Evolutionary conservation across 2,888 invertebrate species (phyloP).

Genomic region (Agrochola litura): DNA sequence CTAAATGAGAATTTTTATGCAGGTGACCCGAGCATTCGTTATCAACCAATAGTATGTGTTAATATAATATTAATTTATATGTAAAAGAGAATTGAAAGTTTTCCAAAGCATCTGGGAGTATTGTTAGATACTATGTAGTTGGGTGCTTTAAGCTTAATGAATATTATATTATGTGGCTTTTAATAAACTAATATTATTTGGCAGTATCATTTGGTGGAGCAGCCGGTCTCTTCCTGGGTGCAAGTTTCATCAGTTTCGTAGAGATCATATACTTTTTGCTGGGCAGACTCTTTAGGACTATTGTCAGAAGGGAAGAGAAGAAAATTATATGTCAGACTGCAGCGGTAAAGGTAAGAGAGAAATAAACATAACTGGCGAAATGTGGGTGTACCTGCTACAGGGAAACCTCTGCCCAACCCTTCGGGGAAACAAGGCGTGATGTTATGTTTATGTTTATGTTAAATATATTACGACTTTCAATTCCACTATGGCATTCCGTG

Average conservation of each 20-base stretch:
- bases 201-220: constrained; percentile 92
- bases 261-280: constrained; percentile 90
- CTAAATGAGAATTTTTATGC: neutral
- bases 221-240: constrained; percentile 91
- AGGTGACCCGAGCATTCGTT: neutral
- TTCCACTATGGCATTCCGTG: neutral
- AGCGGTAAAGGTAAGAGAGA: constrained; percentile 9
- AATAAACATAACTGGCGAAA: too few species aligned
- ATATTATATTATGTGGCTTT: too few species aligned
- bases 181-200: neutral
- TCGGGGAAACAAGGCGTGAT: too few species aligned
- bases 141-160: neutral
- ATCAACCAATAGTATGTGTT: neutral
- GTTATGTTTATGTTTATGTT: too few species aligned
- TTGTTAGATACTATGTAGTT: neutral
- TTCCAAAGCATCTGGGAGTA: neutral
- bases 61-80: neutral
- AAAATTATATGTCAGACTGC: neutral
- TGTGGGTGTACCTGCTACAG: too few species aligned
- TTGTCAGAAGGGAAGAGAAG: constrained; percentile 13
- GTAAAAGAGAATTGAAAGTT: too few species aligned
- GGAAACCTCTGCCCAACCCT: too few species aligned
- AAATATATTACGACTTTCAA: neutral
- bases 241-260: constrained; percentile 91
- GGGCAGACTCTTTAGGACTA: constrained; percentile 44